phyloP scores from a whole-genome alignment of 2,888 invertebrate genomes.

The Ectemnius cavifrons region DNA sequence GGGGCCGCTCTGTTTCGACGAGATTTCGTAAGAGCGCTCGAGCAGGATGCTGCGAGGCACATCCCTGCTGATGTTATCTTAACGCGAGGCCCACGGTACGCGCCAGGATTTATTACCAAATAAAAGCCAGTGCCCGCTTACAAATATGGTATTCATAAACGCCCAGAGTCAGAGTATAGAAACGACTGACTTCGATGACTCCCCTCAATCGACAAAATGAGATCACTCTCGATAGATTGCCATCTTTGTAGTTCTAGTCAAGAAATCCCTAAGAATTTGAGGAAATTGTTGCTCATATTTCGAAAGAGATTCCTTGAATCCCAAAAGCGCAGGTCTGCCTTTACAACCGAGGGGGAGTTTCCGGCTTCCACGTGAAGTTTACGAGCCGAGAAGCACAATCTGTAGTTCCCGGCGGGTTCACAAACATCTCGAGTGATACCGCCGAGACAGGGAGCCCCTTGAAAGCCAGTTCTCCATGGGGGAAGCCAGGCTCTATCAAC shows the following conservation, averaged over 20 bases:
- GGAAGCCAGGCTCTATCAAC: slow-evolving; percentile 31
- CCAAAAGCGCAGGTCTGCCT: no score
- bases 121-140: slow-evolving; percentile 25
- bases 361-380: slow-evolving; percentile 39
- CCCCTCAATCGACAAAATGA: no score
- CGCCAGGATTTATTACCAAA: slow-evolving; percentile 34
- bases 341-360: no score
- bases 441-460: slow-evolving; percentile 2
- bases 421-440: slow-evolving; percentile 26
- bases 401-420: slow-evolving; percentile 17
- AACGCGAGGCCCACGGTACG: slow-evolving; percentile 6
- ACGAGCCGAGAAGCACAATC: slow-evolving; percentile 38
- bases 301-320: no score
- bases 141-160: slow-evolving; percentile 40
- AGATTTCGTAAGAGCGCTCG: slow-evolving; percentile 37
- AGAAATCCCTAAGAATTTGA: no score
- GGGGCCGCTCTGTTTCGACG: slow-evolving; percentile 30
- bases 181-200: no score
- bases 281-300: no score
- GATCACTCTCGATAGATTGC: no score
- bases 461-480: slow-evolving; percentile 13
- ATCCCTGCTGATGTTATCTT: slow-evolving; percentile 21
- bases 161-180: neutral
- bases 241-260: no score
- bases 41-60: neutral